Evolutionary conservation across 2,797 vertebrate species (phyloP).

Genomic region (Leucoraja ocellata): DNA sequence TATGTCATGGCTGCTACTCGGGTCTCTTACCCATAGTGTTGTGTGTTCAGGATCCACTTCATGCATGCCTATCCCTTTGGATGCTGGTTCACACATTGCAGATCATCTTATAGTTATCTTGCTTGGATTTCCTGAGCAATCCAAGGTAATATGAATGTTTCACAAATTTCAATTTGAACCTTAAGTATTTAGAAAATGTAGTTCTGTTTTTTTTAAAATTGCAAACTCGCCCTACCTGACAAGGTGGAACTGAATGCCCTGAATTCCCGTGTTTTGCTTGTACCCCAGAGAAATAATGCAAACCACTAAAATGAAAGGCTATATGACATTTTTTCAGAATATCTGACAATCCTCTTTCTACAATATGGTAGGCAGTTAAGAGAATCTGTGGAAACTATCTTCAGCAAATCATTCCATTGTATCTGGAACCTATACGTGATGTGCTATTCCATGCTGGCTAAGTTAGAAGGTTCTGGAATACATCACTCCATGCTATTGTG

Average conservation of each 20-base stretch:
- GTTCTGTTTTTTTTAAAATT: background rate
- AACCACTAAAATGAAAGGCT: background rate
- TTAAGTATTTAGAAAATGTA: background rate
- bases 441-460: background rate
- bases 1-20: slow-evolving; percentile 93
- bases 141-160: slow-evolving; percentile 69
- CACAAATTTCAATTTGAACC: background rate
- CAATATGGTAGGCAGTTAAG: background rate
- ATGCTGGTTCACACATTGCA: slow-evolving; percentile 91
- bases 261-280: background rate
- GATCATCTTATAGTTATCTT: slow-evolving; percentile 98
- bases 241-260: background rate
- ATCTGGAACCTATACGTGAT: background rate
- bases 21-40: slow-evolving; percentile 88
- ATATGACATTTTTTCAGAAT: background rate
- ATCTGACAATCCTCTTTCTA: background rate
- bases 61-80: slow-evolving; percentile 94
- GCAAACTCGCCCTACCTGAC: background rate
- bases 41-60: slow-evolving; percentile 85
- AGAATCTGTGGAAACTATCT: background rate
- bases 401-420: background rate
- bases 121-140: slow-evolving; percentile 97
- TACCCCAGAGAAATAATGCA: background rate
- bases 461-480: background rate
- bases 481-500: background rate